phyloP scores from a whole-genome alignment of 1,140 invertebrate genomes.

The Drosophila baimaii region DNA sequence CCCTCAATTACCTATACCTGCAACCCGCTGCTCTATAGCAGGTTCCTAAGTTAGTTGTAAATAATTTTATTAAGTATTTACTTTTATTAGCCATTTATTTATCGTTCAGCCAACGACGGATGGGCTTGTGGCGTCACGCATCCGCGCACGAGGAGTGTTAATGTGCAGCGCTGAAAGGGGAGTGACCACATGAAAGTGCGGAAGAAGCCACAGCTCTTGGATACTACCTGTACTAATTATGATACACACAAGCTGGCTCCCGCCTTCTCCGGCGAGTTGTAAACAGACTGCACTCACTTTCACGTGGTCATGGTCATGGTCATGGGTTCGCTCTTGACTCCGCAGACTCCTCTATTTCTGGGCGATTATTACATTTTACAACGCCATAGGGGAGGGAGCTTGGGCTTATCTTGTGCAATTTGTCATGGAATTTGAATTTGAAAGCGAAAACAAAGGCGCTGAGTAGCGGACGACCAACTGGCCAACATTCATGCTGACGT shows the following conservation, averaged over 20 bases:
- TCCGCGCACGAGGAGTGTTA: constrained; percentile 19
- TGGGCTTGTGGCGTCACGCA: constrained; percentile 34
- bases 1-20: no score
- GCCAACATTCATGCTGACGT: constrained; percentile 59
- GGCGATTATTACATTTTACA: constrained; percentile 59
- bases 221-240: constrained; percentile 17
- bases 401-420: constrained; percentile 65
- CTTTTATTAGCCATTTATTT: neutral
- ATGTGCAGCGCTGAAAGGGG: constrained; percentile 32
- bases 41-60: neutral
- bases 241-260: neutral
- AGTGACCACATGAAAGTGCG: constrained; percentile 72
- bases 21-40: no score
- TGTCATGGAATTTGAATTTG: constrained; percentile 77
- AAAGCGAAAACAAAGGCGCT: constrained; percentile 56
- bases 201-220: constrained; percentile 9
- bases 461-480: constrained; percentile 53
- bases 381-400: constrained; percentile 27
- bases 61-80: neutral
- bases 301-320: constrained; percentile 78
- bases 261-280: constrained; percentile 10
- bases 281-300: constrained; percentile 54
- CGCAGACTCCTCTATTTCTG: constrained; percentile 16
- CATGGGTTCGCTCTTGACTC: constrained; percentile 9
- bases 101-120: neutral